These are phyloP conservation scores for Delichon dasypus DNA, from an alignment of 2,797 vertebrate genomes.

Conservation along the genomic window DNA sequence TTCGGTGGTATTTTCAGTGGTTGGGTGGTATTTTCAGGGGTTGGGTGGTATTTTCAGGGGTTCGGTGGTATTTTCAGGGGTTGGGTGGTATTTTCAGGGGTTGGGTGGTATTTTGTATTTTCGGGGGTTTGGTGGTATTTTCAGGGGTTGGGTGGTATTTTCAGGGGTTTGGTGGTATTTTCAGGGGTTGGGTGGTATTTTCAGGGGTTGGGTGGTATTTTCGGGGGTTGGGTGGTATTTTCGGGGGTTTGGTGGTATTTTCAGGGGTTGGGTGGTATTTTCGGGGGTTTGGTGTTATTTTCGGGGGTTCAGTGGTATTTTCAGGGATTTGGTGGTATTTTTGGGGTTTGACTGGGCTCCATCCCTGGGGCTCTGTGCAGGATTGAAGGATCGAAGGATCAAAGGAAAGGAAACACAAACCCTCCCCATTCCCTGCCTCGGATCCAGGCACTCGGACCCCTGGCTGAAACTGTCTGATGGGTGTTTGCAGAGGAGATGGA, in stretches of 20 bases:
- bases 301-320: background rate
- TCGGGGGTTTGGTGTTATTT: background rate
- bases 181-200: accelerated
- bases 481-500: background rate
- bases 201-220: background rate
- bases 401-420: background rate
- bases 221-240: background rate
- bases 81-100: accelerated
- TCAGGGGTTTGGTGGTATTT: background rate
- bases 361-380: background rate
- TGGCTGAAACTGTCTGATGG: accelerated
- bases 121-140: background rate
- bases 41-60: background rate
- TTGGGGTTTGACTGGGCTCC: background rate
- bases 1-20: accelerated
- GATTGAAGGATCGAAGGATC: too few species aligned
- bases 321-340: background rate
- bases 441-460: accelerated
- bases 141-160: background rate
- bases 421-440: accelerated
- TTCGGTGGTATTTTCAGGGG: too few species aligned
- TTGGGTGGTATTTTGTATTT: too few species aligned
- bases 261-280: background rate
- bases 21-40: too few species aligned
- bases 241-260: accelerated